Evolutionary conservation across 2,888 invertebrate genomes (phyloP).

Genomic region (Ectemnius cavifrons): DNA sequence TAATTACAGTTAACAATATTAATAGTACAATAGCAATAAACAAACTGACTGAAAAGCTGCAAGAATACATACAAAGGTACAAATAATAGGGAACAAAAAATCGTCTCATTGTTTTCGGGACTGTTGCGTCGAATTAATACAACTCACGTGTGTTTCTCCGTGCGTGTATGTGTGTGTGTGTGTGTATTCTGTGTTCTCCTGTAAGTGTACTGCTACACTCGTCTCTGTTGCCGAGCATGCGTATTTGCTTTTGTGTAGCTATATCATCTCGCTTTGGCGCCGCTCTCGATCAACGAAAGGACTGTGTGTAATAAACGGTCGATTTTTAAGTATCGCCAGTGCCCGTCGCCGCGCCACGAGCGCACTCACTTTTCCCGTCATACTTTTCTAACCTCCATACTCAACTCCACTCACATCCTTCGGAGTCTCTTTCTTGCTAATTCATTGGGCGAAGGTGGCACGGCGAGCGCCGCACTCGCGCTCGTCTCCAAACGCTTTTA

Average conservation of each 20-base stretch:
- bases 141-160: constrained; percentile 26
- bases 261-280: constrained; percentile 38
- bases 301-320: constrained; percentile 41
- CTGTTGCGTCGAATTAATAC: constrained; percentile 44
- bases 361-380: background rate
- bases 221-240: constrained; percentile 13
- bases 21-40: constrained; percentile 49
- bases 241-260: constrained; percentile 29
- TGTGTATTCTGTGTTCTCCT: constrained; percentile 10
- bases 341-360: constrained; percentile 47
- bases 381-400: background rate
- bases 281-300: constrained; percentile 63
- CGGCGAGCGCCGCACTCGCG: constrained; percentile 7
- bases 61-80: constrained; percentile 64
- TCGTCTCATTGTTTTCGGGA: constrained; percentile 36
- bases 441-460: no score
- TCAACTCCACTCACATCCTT: background rate
- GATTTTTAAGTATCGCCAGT: constrained; percentile 54
- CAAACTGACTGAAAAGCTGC: constrained; percentile 64
- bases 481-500: background rate
- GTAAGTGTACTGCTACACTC: background rate
- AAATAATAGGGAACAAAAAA: constrained; percentile 61
- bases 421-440: background rate
- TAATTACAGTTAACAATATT: constrained; percentile 34
- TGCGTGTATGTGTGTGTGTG: constrained; percentile 22